Conservation (phyloP, 1,140 invertebrate genomes). For the Sarcophaga bullata region DNA sequence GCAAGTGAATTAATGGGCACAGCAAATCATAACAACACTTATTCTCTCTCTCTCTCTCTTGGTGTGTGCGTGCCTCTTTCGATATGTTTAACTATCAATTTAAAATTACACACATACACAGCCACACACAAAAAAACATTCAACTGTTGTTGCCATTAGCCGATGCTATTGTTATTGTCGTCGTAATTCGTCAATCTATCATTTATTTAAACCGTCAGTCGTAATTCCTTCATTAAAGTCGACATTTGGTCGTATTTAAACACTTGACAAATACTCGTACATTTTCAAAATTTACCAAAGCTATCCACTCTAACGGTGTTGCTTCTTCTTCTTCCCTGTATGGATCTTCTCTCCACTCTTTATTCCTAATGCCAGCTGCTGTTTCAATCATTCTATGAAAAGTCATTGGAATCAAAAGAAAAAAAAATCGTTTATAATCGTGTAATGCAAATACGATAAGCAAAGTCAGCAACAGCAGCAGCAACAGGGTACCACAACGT, state of each 20-base stretch:
- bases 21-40: constrained; percentile 3
- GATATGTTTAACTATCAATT: not conserved
- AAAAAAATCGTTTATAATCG: constrained; percentile 23
- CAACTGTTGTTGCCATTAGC: no score
- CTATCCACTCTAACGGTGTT: not conserved
- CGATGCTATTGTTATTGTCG: no score
- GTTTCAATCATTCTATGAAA: not conserved
- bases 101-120: not conserved
- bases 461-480: not conserved
- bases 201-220: not conserved
- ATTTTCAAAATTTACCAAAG: not conserved
- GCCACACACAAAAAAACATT: not conserved
- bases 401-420: not conserved
- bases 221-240: not conserved
- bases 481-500: not conserved
- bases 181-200: no score
- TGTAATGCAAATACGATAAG: constrained; percentile 22
- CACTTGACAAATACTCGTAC: not conserved
- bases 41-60: no score
- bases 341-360: no score
- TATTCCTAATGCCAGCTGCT: not conserved
- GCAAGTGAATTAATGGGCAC: not conserved
- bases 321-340: not conserved
- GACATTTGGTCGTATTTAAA: constrained; percentile 6
- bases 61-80: no score